Conservation (phyloP, 2,797 vertebrate species). For the Tauraco hartlaubi region DNA sequence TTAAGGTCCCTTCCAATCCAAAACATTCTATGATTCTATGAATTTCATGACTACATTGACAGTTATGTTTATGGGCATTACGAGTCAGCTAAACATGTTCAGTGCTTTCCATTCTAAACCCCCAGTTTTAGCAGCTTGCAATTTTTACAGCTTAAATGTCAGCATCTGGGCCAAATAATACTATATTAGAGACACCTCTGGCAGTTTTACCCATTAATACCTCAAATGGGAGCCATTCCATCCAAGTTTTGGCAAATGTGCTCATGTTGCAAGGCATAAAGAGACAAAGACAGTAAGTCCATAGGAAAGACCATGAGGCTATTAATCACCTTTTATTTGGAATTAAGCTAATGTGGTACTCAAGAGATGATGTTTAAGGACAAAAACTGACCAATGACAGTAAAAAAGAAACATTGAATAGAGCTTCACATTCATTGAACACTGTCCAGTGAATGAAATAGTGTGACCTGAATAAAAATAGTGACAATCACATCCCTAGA, state of each 20-base stretch:
- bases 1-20: too few species aligned
- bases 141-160: not conserved
- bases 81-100: not conserved
- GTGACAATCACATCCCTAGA: not conserved
- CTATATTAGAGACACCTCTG: not conserved
- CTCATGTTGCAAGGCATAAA: not conserved
- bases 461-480: not conserved
- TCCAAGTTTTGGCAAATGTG: not conserved
- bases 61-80: not conserved
- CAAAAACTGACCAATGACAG: not conserved
- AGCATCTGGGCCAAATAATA: not conserved
- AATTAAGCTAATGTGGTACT: not conserved
- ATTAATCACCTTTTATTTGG: not conserved
- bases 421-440: not conserved
- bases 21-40: too few species aligned
- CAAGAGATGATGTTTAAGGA: not conserved
- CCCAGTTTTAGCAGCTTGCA: not conserved
- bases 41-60: not conserved
- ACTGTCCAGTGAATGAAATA: not conserved
- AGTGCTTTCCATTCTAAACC: not conserved
- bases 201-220: not conserved
- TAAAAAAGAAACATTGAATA: not conserved
- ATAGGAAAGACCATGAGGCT: not conserved
- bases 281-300: not conserved
- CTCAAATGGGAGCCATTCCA: not conserved